Conservation (phyloP, 2,888 invertebrate species). For the Syrista parreyssii region DNA sequence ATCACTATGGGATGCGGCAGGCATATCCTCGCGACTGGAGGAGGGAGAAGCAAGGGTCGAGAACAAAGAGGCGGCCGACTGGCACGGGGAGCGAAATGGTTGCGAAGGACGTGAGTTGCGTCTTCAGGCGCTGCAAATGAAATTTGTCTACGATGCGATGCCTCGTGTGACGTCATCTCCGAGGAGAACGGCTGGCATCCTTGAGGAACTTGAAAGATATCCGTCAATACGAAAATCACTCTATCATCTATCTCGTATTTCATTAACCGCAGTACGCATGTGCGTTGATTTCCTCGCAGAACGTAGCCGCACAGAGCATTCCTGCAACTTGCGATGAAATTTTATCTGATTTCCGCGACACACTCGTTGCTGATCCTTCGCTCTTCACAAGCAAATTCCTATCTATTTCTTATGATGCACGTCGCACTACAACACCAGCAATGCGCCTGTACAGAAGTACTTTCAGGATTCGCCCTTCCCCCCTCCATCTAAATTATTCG, state of each 20-base stretch:
- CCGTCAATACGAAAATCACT: conserved; percentile 35
- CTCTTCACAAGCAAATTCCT: neutral
- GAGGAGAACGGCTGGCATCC: neutral
- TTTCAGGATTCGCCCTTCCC: neutral
- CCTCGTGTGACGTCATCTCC: conserved; percentile 27
- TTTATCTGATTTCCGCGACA: neutral
- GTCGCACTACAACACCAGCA: too few species aligned
- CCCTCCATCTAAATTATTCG: neutral
- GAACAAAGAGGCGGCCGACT: conserved; percentile 12
- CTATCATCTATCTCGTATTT: neutral
- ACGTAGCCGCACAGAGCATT: neutral
- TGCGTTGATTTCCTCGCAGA: neutral
- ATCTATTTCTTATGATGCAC: too few species aligned
- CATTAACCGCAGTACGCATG: neutral
- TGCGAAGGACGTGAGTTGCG: conserved; percentile 16
- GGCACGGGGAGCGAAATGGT: conserved; percentile 31
- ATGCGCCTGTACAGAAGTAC: neutral
- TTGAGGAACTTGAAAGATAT: neutral
- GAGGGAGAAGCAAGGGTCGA: conserved; percentile 15
- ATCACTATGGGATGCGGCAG: conserved; percentile 7
- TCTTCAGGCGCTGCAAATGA: conserved; percentile 34
- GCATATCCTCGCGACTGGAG: neutral
- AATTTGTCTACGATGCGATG: conserved; percentile 42
- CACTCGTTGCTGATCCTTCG: neutral
- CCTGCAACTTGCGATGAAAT: too few species aligned